phyloP scores from a whole-genome alignment of 1,140 invertebrate genomes.

The Globodera ellingtonae region DNA sequence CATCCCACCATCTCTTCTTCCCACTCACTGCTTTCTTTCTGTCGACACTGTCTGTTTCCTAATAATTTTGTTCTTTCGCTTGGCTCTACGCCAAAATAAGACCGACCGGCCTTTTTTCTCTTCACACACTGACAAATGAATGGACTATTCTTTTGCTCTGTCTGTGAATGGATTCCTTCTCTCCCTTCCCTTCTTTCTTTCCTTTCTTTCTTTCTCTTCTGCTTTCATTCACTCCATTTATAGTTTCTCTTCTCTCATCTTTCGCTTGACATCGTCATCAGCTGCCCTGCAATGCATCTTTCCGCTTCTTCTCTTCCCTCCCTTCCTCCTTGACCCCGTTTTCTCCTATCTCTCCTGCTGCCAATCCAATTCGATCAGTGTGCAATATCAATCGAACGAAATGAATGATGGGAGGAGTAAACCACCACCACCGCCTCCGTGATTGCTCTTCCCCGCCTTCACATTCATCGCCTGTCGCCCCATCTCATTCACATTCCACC shows the following conservation, averaged over 20 bases:
- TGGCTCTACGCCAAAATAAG: too few relatives aligned
- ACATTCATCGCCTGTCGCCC: background rate
- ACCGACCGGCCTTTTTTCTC: background rate
- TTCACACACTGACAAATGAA: background rate
- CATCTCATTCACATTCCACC: conserved; percentile 12
- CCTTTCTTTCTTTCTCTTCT: background rate
- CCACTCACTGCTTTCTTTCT: too few relatives aligned
- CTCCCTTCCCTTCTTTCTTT: too few relatives aligned
- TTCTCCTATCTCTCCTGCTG: background rate
- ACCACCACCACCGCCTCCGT: background rate
- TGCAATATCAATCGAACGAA: conserved; percentile 11
- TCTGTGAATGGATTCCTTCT: background rate
- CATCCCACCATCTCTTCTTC: too few relatives aligned
- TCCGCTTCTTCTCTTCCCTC: background rate
- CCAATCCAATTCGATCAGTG: conserved; percentile 15
- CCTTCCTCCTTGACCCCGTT: conserved; percentile 10
- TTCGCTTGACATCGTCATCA: background rate
- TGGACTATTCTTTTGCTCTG: background rate
- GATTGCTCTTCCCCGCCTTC: background rate
- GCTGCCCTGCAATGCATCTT: background rate
- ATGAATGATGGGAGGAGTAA: background rate
- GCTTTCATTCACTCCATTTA: background rate
- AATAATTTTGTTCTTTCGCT: too few relatives aligned
- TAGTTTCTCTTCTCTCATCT: background rate
- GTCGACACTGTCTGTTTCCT: too few relatives aligned